Conservation (phyloP, 2,797 vertebrate genomes). For the Stomatorhinus walkeri region DNA sequence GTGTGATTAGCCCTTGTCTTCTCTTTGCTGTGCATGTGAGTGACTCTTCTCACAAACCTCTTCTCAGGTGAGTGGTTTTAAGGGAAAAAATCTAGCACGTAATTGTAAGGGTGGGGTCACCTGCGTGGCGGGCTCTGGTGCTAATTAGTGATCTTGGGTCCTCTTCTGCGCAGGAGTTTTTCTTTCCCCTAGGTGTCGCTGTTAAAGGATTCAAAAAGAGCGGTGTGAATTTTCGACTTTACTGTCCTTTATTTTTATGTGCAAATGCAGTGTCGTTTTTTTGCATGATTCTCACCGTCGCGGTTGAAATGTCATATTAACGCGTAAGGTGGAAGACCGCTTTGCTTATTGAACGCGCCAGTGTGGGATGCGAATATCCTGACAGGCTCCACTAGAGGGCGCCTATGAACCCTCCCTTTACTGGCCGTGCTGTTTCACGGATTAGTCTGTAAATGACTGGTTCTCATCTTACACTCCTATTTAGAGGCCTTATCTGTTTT, state of each 20-base stretch:
- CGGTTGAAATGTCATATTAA: not conserved
- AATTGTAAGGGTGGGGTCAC: not conserved
- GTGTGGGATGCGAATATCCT: not conserved
- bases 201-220: not conserved
- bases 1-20: not conserved
- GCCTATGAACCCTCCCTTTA: not conserved
- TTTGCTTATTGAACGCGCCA: not conserved
- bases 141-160: not conserved
- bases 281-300: not conserved
- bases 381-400: not conserved
- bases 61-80: not conserved
- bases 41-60: not conserved
- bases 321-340: not conserved
- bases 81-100: not conserved
- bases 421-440: not conserved
- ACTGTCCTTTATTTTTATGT: not conserved
- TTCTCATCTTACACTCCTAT: not conserved
- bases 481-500: not conserved
- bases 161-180: not conserved
- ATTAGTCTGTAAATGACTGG: not conserved
- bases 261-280: not conserved
- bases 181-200: not conserved
- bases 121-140: not conserved
- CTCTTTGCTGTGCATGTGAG: not conserved
- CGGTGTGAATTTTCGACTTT: not conserved